Percentiles rank a stretch among this genome's conserved stretches.
These are phyloP conservation scores for Octodonta nipae DNA, from an alignment of 2,888 invertebrate genomes.

Conservation along the genomic window DNA sequence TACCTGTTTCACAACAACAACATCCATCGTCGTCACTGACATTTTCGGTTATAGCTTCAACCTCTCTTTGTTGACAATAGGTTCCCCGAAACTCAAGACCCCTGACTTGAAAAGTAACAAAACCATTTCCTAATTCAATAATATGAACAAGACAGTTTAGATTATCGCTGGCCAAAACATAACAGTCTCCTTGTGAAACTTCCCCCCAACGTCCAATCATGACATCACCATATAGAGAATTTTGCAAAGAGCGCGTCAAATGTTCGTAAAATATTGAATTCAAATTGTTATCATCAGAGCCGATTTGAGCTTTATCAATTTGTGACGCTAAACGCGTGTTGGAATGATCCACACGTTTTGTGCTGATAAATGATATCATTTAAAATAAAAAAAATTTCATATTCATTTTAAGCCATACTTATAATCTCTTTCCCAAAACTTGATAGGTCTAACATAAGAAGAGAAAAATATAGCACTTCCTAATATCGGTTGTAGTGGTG, in stretches of 20 bases:
- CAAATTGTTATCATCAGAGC: conserved; percentile 93
- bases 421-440: too few relatives aligned
- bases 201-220: conserved; percentile 82
- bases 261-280: conserved; percentile 99
- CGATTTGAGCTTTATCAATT: too few relatives aligned
- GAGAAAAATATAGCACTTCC: too few relatives aligned
- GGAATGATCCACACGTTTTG: too few relatives aligned
- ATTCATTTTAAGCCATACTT: too few relatives aligned
- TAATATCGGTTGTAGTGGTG: too few relatives aligned
- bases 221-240: conserved; percentile 86
- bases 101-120: conserved; percentile 94
- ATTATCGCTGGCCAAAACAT: conserved; percentile 93
- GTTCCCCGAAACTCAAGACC: conserved; percentile 97
- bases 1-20: conserved; percentile 83
- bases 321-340: too few relatives aligned
- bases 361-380: too few relatives aligned
- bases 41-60: conserved; percentile 95
- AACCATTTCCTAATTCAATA: conserved; percentile 91
- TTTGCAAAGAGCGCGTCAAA: conserved; percentile 86
- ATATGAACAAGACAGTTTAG: conserved; percentile 95
- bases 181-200: conserved; percentile 93
- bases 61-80: conserved; percentile 96
- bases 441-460: too few relatives aligned
- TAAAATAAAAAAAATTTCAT: too few relatives aligned
- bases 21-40: conserved; percentile 90